These are phyloP conservation scores for Drosophila equinoxialis DNA, from an alignment of 1,140 invertebrate species.

Conservation along the genomic window DNA sequence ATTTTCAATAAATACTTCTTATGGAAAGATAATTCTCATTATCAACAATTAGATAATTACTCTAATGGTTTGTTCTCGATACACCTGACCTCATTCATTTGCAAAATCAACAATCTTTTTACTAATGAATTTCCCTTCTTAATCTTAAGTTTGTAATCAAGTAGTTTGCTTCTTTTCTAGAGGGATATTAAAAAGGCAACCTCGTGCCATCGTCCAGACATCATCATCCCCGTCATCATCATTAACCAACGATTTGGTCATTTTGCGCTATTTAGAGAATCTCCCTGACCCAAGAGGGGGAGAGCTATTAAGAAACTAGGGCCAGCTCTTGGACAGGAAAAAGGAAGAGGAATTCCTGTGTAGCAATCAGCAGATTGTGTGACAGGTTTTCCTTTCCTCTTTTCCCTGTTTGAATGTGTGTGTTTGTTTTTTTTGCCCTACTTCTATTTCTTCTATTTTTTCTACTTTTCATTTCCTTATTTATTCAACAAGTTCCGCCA, in stretches of 20 bases:
- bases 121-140: background rate
- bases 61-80: too few relatives aligned
- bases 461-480: conserved; percentile 74
- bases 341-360: conserved; percentile 60
- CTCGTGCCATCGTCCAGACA: background rate
- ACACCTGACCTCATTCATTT: background rate
- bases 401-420: background rate
- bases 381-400: conserved; percentile 33
- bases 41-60: too few relatives aligned
- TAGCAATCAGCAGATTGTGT: conserved; percentile 65
- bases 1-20: too few relatives aligned
- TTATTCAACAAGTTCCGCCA: conserved; percentile 76
- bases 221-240: conserved; percentile 29
- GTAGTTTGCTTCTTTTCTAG: background rate
- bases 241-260: conserved; percentile 22
- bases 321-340: background rate
- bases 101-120: background rate
- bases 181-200: conserved; percentile 22
- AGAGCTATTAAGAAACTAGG: conserved; percentile 33
- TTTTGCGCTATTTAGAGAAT: conserved; percentile 24
- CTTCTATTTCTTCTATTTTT: conserved; percentile 32
- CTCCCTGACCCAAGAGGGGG: background rate
- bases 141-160: background rate
- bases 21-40: too few relatives aligned
- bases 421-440: background rate